phyloP scores from a whole-genome alignment of 2,888 invertebrate genomes.

The Agrypnus murinus region DNA sequence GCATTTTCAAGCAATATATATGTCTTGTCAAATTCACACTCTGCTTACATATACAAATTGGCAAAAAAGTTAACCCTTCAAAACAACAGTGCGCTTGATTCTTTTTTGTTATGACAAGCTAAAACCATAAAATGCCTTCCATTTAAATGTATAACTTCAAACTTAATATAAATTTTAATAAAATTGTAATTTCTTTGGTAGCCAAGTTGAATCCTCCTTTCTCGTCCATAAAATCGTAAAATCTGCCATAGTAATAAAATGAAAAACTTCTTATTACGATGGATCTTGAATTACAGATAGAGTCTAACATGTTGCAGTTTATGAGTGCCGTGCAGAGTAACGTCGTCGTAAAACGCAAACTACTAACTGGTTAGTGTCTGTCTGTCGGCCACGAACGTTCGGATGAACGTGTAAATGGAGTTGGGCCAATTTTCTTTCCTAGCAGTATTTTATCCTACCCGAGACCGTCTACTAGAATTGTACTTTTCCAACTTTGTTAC shows the following conservation, averaged over 20 bases:
- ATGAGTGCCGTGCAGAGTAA: conserved; percentile 26
- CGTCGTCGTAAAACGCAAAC: conserved; percentile 36
- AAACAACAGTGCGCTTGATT: too few species aligned
- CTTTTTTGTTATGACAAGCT: too few species aligned
- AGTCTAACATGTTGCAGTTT: conserved; percentile 38
- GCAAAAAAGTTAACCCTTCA: too few species aligned
- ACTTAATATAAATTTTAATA: too few species aligned
- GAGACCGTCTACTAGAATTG: background rate
- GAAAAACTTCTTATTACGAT: conserved; percentile 9
- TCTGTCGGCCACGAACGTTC: conserved; percentile 12
- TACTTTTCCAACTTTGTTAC: conserved; percentile 27
- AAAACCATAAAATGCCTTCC: too few species aligned
- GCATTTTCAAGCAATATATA: too few species aligned
- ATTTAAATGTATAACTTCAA: too few species aligned
- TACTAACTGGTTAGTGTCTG: conserved; percentile 29
- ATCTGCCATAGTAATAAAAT: background rate
- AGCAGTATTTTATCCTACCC: conserved; percentile 26
- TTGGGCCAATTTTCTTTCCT: conserved; percentile 35
- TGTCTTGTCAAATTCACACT: too few species aligned
- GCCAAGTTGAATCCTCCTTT: background rate
- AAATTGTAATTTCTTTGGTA: too few species aligned
- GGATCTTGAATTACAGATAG: conserved; percentile 21
- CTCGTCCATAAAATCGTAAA: background rate
- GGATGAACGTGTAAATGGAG: conserved; percentile 24
- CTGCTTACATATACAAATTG: too few species aligned